A percentile compares a stretch with the other conserved stretches of the same genome.
Conservation (phyloP, 37 sponge, comb jelly and placozoan genomes). For the Crambe crambe region DNA sequence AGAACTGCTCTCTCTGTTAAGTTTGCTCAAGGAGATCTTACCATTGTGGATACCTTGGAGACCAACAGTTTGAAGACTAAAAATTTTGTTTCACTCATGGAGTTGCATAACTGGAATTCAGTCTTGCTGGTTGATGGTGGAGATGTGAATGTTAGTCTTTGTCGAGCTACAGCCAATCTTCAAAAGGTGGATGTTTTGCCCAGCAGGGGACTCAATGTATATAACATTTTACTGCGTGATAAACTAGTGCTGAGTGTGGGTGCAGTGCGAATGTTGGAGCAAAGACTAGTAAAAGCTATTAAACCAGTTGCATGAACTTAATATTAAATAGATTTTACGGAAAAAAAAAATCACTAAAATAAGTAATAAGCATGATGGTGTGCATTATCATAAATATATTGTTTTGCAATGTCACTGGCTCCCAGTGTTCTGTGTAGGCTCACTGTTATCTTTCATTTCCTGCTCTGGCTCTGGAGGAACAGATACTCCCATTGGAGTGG, state of each 20-base stretch:
- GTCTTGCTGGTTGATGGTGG: slow-evolving; percentile 87
- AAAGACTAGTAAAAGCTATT: slow-evolving; percentile 31
- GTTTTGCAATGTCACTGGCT: slow-evolving; percentile 14
- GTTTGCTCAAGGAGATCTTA: slow-evolving; percentile 82
- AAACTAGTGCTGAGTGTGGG: slow-evolving; percentile 72
- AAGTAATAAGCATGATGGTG: not conserved
- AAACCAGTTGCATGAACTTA: not conserved
- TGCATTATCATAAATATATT: not conserved
- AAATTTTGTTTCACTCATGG: slow-evolving; percentile 39
- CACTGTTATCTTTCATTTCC: not conserved
- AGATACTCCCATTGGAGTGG: not conserved
- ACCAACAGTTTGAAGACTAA: slow-evolving; percentile 46
- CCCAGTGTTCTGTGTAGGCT: slow-evolving; percentile 25
- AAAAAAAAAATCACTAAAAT: not conserved
- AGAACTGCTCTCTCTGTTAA: slow-evolving; percentile 84
- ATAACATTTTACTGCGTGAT: slow-evolving; percentile 70
- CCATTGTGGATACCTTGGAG: slow-evolving; percentile 75
- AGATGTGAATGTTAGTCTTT: slow-evolving; percentile 49
- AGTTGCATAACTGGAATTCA: slow-evolving; percentile 60
- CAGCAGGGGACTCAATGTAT: slow-evolving; percentile 74
- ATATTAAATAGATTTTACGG: not conserved
- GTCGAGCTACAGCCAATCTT: slow-evolving; percentile 58
- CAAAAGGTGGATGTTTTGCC: slow-evolving; percentile 73
- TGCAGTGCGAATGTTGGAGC: slow-evolving; percentile 80
- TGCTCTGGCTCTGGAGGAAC: slow-evolving; percentile 1